These are phyloP conservation scores for Plodia interpunctella DNA, from an alignment of 1,140 invertebrate genomes.

Conservation along the genomic window DNA sequence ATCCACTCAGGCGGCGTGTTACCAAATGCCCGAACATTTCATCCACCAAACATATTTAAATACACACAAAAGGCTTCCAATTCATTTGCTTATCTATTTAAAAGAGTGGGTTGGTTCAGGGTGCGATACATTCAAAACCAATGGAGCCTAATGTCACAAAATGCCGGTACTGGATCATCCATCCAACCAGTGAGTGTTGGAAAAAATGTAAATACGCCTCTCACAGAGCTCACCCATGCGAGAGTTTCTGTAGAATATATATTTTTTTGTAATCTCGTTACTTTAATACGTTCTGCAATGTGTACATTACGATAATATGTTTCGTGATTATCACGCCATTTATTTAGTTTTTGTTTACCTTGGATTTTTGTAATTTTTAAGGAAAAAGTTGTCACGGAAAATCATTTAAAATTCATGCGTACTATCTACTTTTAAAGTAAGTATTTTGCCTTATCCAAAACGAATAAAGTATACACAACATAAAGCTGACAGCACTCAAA, in stretches of 20 bases:
- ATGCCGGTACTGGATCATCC: slow-evolving; percentile 53
- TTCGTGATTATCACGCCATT: too few relatives aligned
- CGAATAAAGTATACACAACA: slow-evolving; percentile 17
- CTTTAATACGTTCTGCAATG: slow-evolving; percentile 11
- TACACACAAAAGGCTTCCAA: slow-evolving; percentile 61
- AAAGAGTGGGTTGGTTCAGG: slow-evolving; percentile 57
- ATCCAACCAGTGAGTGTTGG: slow-evolving; percentile 46
- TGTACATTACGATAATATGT: background rate
- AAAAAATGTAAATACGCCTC: slow-evolving; percentile 56
- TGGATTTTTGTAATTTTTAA: too few relatives aligned
- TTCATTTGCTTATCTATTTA: slow-evolving; percentile 74
- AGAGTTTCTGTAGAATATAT: slow-evolving; percentile 33
- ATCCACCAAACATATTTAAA: slow-evolving; percentile 24
- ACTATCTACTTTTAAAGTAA: too few relatives aligned
- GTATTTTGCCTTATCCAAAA: background rate
- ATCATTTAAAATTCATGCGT: too few relatives aligned
- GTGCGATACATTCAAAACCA: slow-evolving; percentile 65
- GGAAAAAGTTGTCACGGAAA: too few relatives aligned
- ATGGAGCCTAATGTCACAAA: slow-evolving; percentile 72
- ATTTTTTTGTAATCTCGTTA: slow-evolving; percentile 26
- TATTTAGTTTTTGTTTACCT: too few relatives aligned
- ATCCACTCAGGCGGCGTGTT: slow-evolving; percentile 16
- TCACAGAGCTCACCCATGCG: slow-evolving; percentile 32
- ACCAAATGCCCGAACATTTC: slow-evolving; percentile 22
- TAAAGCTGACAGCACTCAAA: slow-evolving; percentile 16